These are phyloP conservation scores for Camelus bactrianus DNA, from an alignment of 2,113 vertebrate genomes.

Conservation along the genomic window DNA sequence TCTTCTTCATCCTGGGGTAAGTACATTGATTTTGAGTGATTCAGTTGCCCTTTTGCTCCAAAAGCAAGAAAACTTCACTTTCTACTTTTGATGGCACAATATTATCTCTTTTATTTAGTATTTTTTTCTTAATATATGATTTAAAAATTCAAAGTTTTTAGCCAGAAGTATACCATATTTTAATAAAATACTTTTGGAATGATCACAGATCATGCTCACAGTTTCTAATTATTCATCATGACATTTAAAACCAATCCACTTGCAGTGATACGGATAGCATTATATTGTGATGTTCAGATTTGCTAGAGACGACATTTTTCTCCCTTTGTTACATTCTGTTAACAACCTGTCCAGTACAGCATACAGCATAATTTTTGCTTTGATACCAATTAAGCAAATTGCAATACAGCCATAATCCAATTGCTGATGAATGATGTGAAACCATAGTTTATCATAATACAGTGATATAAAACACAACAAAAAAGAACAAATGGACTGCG, in stretches of 20 bases:
- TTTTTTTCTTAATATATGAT: conserved; percentile 66
- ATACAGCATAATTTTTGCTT: conserved; percentile 74
- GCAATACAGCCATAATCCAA: conserved; percentile 54
- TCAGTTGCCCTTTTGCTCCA: conserved; percentile 24
- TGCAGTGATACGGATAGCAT: conserved; percentile 59
- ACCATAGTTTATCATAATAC: conserved; percentile 36
- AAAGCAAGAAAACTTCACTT: conserved; percentile 50
- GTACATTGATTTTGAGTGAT: conserved; percentile 46
- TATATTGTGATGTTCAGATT: conserved; percentile 73
- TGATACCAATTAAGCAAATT: conserved; percentile 78
- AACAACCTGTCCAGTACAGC: conserved; percentile 74
- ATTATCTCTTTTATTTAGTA: conserved; percentile 53
- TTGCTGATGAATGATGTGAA: conserved; percentile 68
- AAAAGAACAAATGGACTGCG: conserved; percentile 39
- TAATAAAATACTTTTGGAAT: conserved; percentile 76
- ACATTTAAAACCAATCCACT: conserved; percentile 83
- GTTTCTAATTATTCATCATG: conserved; percentile 84
- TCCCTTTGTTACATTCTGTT: conserved; percentile 77
- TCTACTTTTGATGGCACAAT: conserved; percentile 50
- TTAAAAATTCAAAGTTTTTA: conserved; percentile 66
- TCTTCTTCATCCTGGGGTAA: conserved; percentile 53
- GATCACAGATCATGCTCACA: conserved; percentile 79
- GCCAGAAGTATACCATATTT: conserved; percentile 60
- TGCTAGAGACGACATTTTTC: conserved; percentile 72
- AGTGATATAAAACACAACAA: conserved; percentile 33